Evolutionary conservation across 2,797 vertebrate species (phyloP).

Genomic region (Kryptolebias ocellatus): DNA sequence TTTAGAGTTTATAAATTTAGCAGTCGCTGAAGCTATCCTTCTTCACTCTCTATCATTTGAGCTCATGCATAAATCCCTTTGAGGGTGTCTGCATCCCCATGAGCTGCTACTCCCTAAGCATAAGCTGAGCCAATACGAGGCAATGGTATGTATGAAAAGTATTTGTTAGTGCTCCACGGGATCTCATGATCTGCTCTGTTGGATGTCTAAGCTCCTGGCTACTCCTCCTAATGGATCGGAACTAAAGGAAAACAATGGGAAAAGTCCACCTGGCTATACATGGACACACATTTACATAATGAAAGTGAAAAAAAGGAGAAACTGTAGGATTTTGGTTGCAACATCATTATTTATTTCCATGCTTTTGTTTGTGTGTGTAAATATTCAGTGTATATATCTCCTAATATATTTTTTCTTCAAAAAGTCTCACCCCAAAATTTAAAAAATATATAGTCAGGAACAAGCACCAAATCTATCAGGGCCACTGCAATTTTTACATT

Average conservation of each 20-base stretch:
- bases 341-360: too few relatives aligned
- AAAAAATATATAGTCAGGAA: too few relatives aligned
- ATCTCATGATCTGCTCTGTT: slow-evolving; percentile 63
- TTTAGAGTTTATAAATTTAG: too few relatives aligned
- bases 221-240: slow-evolving; percentile 69
- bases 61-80: slow-evolving; percentile 63
- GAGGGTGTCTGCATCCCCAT: slow-evolving; percentile 41
- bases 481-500: too few relatives aligned
- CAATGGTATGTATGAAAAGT: slow-evolving; percentile 36
- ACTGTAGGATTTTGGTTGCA: slow-evolving; percentile 6
- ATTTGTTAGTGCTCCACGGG: slow-evolving; percentile 57
- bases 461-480: too few relatives aligned
- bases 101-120: slow-evolving; percentile 28
- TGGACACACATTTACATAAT: slow-evolving; percentile 7
- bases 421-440: too few relatives aligned
- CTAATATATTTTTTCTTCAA: too few relatives aligned
- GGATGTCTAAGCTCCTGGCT: slow-evolving; percentile 54
- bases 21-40: background rate
- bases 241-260: slow-evolving; percentile 48
- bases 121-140: slow-evolving; percentile 56
- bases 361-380: background rate
- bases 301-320: slow-evolving; percentile 11
- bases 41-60: slow-evolving; percentile 41
- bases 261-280: slow-evolving; percentile 28
- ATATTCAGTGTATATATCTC: too few relatives aligned